A percentile compares a stretch with the other conserved stretches of the same genome.
phyloP scores from a whole-genome alignment of 2,888 invertebrate species.

The Amiota communis region DNA sequence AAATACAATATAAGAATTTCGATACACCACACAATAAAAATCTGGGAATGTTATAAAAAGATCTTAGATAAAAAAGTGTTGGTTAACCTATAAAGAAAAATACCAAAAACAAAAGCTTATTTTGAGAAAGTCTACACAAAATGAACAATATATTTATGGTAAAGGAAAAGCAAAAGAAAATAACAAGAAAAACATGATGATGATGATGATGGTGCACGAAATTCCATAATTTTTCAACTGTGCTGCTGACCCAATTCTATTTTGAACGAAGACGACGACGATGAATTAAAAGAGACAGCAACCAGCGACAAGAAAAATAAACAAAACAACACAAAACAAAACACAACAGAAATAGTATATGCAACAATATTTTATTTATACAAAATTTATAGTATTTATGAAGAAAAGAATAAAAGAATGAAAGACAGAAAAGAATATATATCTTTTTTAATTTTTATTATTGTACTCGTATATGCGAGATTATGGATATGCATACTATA shows the following conservation, averaged over 20 bases:
- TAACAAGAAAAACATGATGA: conserved; percentile 19
- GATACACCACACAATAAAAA: too few relatives aligned
- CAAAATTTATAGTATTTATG: conserved; percentile 3
- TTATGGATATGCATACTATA: too few relatives aligned
- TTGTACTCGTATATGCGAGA: too few relatives aligned
- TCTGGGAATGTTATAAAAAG: too few relatives aligned
- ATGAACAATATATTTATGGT: too few relatives aligned
- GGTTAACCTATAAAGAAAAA: neutral
- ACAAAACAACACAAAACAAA: conserved; percentile 4
- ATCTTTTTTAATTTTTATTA: too few relatives aligned
- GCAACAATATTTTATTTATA: conserved; percentile 6
- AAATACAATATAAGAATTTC: too few relatives aligned
- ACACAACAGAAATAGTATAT: conserved; percentile 4
- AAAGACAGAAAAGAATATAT: neutral
- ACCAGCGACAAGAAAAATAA: neutral
- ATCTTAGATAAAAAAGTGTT: neutral
- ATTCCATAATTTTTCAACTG: conserved; percentile 14
- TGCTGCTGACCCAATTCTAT: conserved; percentile 25
- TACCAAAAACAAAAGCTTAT: neutral
- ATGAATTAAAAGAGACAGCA: too few relatives aligned
- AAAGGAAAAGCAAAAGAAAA: neutral
- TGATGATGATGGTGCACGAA: too few relatives aligned
- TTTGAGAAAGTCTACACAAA: too few relatives aligned
- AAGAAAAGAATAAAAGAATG: neutral
- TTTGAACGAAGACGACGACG: neutral